Base-by-base conservation (phyloP, 2,888 invertebrate species). In the Junonia oenone region DNA sequence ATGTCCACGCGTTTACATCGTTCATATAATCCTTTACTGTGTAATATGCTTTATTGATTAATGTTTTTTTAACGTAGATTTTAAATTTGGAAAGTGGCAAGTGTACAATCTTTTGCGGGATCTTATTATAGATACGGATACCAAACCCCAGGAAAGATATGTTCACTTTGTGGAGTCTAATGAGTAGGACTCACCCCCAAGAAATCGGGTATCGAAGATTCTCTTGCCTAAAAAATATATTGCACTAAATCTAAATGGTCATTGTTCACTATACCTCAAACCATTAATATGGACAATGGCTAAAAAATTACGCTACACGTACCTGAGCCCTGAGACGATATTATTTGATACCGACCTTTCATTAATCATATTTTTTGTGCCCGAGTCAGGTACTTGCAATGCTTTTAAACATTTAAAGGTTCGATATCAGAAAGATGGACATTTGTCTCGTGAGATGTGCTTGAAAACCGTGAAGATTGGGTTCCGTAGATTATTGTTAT, bases 361-460 rank as follows among this genome's bases (percentile, higher is more conserved):
- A 88, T 88, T 88, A 84, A 89, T 88, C 89, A 87, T 84, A 74
- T 83, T 88, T 89, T 88, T 88, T 86, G 76, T 73, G 67, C 60
- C 62, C 61, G 66, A 73, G 69, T 77, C 76, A 78, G 81, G 81
- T 83, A 80, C 72, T n/a, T 79, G 80, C 76, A 83, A 76, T 81
- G 83, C 81, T 81, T 79, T 79, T 76, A 78, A 73, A 47, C 40
- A 54, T 58, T 59, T 51, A 54, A 56, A 43, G 29, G 54, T 62
- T 51, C 64, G 68, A 69, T 66, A 63, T 68, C 63, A 56, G 47
- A 26, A 19, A 56, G 64, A 67, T 62, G 62, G 58, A 57, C 51
- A 56, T 56, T 55, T 58, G 51, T 57, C 19, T 40, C 27, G 15
- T 27, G 45, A 45, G 47, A 37, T 37, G 45, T 29, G 11, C 38